These are phyloP conservation scores for Smutsia temminckii DNA, from an alignment of 2,797 vertebrate genomes.

Conservation along the genomic window DNA sequence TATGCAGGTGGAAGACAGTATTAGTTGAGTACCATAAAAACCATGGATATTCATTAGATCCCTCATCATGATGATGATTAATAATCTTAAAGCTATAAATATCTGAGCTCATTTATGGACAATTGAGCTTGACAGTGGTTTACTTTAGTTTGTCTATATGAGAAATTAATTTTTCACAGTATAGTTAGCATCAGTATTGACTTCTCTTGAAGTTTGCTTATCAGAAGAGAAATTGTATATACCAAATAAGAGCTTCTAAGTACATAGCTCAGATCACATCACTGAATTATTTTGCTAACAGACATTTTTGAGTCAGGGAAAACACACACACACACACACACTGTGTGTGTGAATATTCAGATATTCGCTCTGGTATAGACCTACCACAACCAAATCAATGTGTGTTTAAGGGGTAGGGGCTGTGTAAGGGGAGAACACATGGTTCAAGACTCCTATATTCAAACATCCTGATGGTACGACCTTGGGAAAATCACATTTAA, in stretches of 20 bases:
- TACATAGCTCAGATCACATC: neutral
- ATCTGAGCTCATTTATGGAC: constrained; percentile 57
- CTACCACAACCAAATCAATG: neutral
- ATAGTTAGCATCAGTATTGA: constrained; percentile 55
- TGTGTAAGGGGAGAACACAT: neutral
- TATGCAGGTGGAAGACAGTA: constrained; percentile 14
- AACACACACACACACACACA: neutral
- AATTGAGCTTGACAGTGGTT: constrained; percentile 54
- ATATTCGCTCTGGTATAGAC: neutral
- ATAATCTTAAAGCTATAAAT: constrained; percentile 35
- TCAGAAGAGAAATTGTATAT: neutral
- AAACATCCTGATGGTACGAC: neutral
- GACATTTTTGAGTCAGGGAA: neutral
- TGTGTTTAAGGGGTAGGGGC: neutral
- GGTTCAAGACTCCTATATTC: neutral
- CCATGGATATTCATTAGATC: constrained; percentile 67
- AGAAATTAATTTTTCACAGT: constrained; percentile 69
- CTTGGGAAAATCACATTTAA: neutral
- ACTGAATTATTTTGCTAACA: constrained; percentile 4
- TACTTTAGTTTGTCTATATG: constrained; percentile 48
- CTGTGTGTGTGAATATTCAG: neutral
- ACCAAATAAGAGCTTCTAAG: neutral
- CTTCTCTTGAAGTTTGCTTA: constrained; percentile 47
- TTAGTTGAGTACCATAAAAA: constrained; percentile 39
- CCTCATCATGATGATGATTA: constrained; percentile 52